Percentiles rank a stretch among this genome's conserved stretches.
These are phyloP conservation scores for Liasis olivaceus DNA, from an alignment of 2,797 vertebrate species.

Conservation along the genomic window DNA sequence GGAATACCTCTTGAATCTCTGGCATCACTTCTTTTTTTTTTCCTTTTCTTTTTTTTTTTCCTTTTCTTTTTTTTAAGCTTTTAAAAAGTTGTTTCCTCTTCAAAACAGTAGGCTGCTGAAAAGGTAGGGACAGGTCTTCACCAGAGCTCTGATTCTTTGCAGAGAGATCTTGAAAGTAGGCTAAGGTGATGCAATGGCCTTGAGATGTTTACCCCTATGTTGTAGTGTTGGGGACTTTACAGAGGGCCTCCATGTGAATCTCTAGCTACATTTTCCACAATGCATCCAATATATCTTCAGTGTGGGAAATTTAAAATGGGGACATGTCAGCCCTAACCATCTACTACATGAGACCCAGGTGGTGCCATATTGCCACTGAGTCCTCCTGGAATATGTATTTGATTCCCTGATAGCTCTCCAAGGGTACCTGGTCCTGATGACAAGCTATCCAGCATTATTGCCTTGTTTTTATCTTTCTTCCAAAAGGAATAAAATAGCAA, in stretches of 20 bases:
- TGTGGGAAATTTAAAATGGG: neutral
- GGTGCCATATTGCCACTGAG: neutral
- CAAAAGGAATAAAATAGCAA: neutral
- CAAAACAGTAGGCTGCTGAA: neutral
- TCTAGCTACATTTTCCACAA: neutral
- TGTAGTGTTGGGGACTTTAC: neutral
- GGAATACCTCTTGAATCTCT: neutral
- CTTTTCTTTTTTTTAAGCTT: neutral
- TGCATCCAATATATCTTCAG: neutral
- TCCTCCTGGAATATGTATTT: neutral
- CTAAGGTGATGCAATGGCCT: neutral
- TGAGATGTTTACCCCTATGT: neutral
- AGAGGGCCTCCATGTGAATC: neutral
- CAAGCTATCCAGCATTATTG: neutral
- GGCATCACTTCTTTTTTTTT: neutral
- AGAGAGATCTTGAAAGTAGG: neutral
- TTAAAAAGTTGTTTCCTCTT: neutral
- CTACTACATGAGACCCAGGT: neutral
- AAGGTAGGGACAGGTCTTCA: neutral
- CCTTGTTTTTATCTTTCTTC: neutral
- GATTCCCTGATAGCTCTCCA: too few relatives aligned
- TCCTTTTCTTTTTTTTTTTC: too few relatives aligned
- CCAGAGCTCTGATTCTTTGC: neutral
- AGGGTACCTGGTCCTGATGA: neutral
- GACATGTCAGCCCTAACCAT: neutral